These are phyloP conservation scores for Helicoverpa assulta DNA, from an alignment of 2,888 invertebrate species.

Conservation along the genomic window DNA sequence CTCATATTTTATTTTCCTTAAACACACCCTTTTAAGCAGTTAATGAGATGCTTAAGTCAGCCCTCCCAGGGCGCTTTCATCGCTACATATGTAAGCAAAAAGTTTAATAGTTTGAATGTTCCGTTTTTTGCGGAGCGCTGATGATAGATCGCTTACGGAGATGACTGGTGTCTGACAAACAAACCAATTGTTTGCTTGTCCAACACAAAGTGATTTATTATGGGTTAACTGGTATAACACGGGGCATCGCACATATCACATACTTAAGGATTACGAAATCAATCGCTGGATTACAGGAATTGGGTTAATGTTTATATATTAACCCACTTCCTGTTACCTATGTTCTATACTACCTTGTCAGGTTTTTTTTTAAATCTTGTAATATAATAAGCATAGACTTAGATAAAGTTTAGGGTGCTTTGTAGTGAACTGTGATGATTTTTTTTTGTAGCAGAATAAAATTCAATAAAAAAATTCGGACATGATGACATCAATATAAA, in stretches of 20 bases:
- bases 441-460: not conserved
- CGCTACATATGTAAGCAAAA: conserved; percentile 71
- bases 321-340: not conserved
- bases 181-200: conserved; percentile 81
- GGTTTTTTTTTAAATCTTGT: no score
- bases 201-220: conserved; percentile 81
- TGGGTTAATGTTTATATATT: not conserved
- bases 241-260: conserved; percentile 51
- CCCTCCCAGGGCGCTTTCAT: conserved; percentile 78
- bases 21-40: conserved; percentile 62
- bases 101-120: conserved; percentile 71
- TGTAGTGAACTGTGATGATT: not conserved
- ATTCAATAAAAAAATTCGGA: no score
- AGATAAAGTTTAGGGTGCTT: no score
- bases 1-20: conserved; percentile 34
- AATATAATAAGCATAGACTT: no score
- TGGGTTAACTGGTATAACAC: conserved; percentile 55
- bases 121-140: conserved; percentile 77
- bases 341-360: not conserved
- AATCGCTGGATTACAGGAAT: conserved; percentile 42
- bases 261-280: conserved; percentile 55
- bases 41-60: conserved; percentile 73
- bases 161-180: conserved; percentile 81
- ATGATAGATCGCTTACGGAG: conserved; percentile 78
- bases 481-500: not conserved